These are phyloP conservation scores for Prunella strophiata DNA, from an alignment of 2,797 vertebrate species.

Conservation along the genomic window DNA sequence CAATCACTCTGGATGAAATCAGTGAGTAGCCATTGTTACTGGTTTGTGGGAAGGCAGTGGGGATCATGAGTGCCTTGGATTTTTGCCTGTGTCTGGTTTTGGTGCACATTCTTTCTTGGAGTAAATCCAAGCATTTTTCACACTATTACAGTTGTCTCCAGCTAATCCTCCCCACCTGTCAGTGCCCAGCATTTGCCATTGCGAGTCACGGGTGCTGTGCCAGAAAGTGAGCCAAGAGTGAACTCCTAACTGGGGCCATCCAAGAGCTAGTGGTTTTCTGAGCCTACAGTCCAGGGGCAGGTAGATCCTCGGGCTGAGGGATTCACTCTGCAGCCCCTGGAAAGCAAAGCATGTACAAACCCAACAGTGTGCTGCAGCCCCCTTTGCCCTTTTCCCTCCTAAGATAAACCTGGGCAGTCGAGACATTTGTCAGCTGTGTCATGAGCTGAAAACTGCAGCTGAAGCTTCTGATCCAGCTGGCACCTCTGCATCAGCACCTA, in stretches of 20 bases:
- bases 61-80: not conserved
- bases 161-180: not conserved
- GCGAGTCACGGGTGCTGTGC: not conserved
- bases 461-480: not conserved
- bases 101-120: not conserved
- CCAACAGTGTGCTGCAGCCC: not conserved
- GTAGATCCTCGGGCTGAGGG: not conserved
- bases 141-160: not conserved
- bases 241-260: not conserved
- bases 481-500: not conserved
- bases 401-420: not conserved
- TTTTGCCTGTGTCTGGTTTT: not conserved
- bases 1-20: not conserved
- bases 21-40: not conserved
- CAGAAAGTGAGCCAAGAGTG: not conserved
- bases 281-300: not conserved
- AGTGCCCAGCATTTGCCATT: not conserved
- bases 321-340: not conserved
- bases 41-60: not conserved
- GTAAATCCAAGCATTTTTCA: not conserved
- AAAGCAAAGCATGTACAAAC: not conserved
- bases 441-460: not conserved
- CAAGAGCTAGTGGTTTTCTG: not conserved
- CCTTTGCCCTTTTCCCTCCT: not conserved
- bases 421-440: not conserved